These are phyloP conservation scores for Pseudotriccus pelzelni DNA, from an alignment of 2,797 vertebrate genomes.

Conservation along the genomic window DNA sequence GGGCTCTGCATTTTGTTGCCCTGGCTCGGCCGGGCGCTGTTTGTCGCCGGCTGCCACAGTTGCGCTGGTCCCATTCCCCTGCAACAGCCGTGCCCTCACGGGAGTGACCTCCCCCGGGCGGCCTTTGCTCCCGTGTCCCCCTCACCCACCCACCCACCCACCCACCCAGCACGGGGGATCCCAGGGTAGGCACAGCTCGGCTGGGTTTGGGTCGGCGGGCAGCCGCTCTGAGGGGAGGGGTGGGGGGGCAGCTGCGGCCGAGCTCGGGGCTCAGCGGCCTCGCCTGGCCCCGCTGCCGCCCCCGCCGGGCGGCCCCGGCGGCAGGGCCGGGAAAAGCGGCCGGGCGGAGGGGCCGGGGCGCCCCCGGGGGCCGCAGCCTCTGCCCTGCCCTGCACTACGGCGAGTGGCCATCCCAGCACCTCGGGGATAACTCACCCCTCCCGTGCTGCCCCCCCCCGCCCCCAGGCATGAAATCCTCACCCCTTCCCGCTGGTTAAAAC, in stretches of 20 bases:
- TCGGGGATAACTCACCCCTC: background rate
- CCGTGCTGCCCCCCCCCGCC: background rate
- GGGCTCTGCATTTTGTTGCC: background rate
- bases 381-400: background rate
- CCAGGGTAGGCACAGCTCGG: rapidly evolving
- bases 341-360: background rate
- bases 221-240: no score
- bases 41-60: background rate
- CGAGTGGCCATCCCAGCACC: background rate
- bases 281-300: no score
- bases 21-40: no score
- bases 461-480: background rate
- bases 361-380: background rate
- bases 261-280: background rate
- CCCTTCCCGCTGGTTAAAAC: background rate
- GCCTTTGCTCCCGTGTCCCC: background rate
- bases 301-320: no score
- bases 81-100: background rate
- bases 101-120: rapidly evolving
- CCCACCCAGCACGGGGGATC: no score
- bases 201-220: background rate
- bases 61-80: background rate
- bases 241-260: background rate
- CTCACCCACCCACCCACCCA: no score
- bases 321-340: background rate